Conservation (phyloP, 2,888 invertebrate genomes). For the Malthinus flaveolus region DNA sequence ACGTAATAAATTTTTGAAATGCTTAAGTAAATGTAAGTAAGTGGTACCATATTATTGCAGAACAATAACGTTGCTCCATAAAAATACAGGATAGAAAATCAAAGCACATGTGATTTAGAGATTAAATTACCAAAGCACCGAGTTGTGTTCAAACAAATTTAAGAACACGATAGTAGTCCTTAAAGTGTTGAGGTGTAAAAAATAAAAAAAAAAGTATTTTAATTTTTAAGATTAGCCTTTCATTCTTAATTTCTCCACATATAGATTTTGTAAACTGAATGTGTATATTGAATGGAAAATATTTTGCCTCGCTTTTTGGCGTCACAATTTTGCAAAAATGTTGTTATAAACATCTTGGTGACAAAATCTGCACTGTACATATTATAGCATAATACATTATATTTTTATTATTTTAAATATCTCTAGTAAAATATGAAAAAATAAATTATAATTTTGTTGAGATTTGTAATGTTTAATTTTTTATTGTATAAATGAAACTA, state of each 20-base stretch:
- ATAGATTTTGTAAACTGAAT: slow-evolving; percentile 12
- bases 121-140: slow-evolving; percentile 52
- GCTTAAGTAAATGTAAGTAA: slow-evolving; percentile 7
- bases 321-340: slow-evolving; percentile 5
- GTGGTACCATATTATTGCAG: neutral
- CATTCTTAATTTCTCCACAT: slow-evolving; percentile 17
- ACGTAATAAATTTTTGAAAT: slow-evolving; percentile 17
- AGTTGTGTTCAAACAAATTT: slow-evolving; percentile 50
- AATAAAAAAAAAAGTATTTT: slow-evolving; percentile 21
- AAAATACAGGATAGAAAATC: slow-evolving; percentile 35
- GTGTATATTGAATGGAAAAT: slow-evolving; percentile 7
- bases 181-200: slow-evolving; percentile 31
- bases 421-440: slow-evolving; percentile 3
- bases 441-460: slow-evolving; percentile 22
- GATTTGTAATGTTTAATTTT: slow-evolving; percentile 25
- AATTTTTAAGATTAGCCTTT: slow-evolving; percentile 22
- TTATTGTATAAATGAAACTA: slow-evolving; percentile 13
- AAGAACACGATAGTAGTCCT: slow-evolving; percentile 31
- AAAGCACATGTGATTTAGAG: slow-evolving; percentile 42
- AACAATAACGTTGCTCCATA: slow-evolving; percentile 2
- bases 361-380: slow-evolving; percentile 14
- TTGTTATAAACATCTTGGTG: slow-evolving; percentile 13
- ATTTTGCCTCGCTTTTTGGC: slow-evolving; percentile 8
- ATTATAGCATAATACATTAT: slow-evolving; percentile 11
- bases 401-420: slow-evolving; percentile 18